phyloP scores from a whole-genome alignment of 2,888 invertebrate genomes.

The Ecliptopera silaceata region DNA sequence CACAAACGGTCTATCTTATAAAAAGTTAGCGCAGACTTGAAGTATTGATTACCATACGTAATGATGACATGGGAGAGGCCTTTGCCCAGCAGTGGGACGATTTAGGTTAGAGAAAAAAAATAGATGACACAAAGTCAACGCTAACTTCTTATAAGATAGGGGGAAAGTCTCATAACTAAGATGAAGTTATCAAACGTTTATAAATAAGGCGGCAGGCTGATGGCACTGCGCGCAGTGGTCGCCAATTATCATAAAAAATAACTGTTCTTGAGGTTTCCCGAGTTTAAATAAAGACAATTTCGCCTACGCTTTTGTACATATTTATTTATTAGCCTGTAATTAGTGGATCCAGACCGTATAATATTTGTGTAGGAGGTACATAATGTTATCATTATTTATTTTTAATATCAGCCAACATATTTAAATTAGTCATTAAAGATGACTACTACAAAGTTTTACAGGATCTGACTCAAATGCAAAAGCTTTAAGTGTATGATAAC shows the following conservation, averaged over 20 bases:
- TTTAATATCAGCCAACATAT: background rate
- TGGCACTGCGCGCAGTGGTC: conserved; percentile 38
- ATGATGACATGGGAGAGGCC: too few species aligned
- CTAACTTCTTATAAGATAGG: too few species aligned
- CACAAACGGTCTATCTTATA: too few species aligned
- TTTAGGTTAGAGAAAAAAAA: too few species aligned
- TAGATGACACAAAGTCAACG: too few species aligned
- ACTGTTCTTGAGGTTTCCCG: conserved; percentile 41
- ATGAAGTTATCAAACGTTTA: background rate
- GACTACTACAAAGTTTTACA: background rate
- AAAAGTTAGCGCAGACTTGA: too few species aligned
- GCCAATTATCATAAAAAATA: conserved; percentile 59
- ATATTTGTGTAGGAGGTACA: background rate
- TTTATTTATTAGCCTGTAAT: background rate
- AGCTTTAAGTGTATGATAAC: too few species aligned
- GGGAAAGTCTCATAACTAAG: background rate
- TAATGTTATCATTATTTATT: background rate
- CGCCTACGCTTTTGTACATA: conserved; percentile 8
- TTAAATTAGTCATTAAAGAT: background rate
- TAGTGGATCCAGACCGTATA: background rate
- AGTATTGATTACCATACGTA: too few species aligned
- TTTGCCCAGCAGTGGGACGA: too few species aligned
- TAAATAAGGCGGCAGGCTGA: background rate
- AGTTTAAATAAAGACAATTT: conserved; percentile 26
- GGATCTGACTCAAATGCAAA: background rate